A percentile compares a stretch with the other conserved stretches of the same genome.
Conservation (phyloP, 2,113 vertebrate genomes). For the Oxyura jamaicensis region DNA sequence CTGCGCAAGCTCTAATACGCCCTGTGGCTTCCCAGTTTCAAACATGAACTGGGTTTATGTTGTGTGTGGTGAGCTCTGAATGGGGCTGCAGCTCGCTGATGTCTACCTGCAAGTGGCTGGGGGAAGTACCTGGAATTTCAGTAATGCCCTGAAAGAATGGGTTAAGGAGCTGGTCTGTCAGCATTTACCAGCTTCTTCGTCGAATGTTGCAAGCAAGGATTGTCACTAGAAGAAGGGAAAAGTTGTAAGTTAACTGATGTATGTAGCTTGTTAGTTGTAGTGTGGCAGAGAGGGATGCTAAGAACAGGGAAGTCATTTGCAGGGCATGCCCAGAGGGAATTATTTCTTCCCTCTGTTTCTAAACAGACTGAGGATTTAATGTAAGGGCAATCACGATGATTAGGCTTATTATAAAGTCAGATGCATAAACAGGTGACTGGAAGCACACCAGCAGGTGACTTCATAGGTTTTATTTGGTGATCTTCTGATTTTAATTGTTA, state of each 20-base stretch:
- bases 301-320: background rate
- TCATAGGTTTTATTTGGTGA: background rate
- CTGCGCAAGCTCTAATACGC: background rate
- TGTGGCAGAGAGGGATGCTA: background rate
- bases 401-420: background rate
- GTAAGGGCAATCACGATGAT: background rate
- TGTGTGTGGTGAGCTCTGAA: background rate
- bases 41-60: background rate
- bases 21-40: background rate
- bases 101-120: background rate
- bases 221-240: background rate
- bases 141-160: background rate
- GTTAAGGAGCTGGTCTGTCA: background rate
- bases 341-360: background rate
- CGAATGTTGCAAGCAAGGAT: background rate
- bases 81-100: background rate
- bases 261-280: background rate
- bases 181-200: background rate
- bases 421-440: background rate
- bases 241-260: background rate
- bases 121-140: background rate
- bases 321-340: background rate
- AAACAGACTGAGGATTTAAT: background rate
- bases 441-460: background rate
- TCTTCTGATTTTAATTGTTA: background rate